phyloP scores from a whole-genome alignment of 2,888 invertebrate genomes.

The Eulithis testata region DNA sequence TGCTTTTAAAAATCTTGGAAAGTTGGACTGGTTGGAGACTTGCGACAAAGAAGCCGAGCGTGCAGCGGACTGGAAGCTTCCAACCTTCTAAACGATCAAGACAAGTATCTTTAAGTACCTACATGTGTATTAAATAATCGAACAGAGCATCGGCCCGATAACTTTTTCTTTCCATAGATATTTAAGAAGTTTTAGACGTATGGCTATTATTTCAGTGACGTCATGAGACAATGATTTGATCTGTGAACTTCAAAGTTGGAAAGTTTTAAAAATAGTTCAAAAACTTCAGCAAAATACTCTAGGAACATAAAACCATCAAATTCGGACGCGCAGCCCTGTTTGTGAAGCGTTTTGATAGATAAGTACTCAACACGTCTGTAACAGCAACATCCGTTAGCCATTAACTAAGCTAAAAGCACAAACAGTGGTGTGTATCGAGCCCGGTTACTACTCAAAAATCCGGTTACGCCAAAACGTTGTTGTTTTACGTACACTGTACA shows the following conservation, averaged over 20 bases:
- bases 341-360: constrained; percentile 21
- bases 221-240: too few relatives aligned
- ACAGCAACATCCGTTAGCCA: constrained; percentile 57
- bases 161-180: too few relatives aligned
- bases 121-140: neutral
- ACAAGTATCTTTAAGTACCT: neutral
- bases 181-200: too few relatives aligned
- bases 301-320: neutral
- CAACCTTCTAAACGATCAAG: neutral
- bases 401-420: constrained; percentile 56
- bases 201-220: too few relatives aligned
- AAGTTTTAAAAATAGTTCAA: too few relatives aligned
- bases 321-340: constrained; percentile 1
- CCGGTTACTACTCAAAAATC: constrained; percentile 47
- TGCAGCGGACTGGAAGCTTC: neutral
- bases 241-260: too few relatives aligned
- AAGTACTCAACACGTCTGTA: constrained; percentile 33
- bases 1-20: constrained; percentile 9
- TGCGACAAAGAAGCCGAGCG: neutral
- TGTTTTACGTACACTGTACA: constrained; percentile 38
- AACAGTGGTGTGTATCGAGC: constrained; percentile 49
- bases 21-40: neutral
- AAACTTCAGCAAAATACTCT: neutral
- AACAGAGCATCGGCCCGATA: neutral
- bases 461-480: constrained; percentile 39